phyloP scores from a whole-genome alignment of 2,113 vertebrate species.

The Zosterops japonicus region DNA sequence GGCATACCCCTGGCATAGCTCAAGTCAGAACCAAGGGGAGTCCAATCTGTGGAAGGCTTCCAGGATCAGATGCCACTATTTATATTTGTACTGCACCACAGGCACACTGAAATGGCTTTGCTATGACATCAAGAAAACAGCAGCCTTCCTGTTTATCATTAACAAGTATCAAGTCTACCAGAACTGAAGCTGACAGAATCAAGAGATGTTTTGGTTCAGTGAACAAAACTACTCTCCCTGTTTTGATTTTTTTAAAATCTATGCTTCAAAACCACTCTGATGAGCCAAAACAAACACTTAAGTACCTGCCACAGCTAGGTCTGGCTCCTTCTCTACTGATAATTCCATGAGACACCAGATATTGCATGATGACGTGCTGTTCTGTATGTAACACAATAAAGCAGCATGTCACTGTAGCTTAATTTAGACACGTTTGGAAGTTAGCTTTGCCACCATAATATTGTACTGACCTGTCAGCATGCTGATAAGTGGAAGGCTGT shows the following conservation, averaged over 20 bases:
- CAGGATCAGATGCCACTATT: neutral
- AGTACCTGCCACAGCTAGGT: neutral
- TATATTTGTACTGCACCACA: neutral
- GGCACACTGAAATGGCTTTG: neutral
- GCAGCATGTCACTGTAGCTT: neutral
- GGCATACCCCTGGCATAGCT: neutral
- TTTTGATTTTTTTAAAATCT: neutral
- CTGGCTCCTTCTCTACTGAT: neutral
- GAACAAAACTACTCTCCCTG: neutral
- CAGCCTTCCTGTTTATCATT: neutral
- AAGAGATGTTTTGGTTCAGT: neutral
- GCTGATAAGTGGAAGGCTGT: constrained; percentile 86
- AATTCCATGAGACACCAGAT: neutral
- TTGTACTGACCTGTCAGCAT: constrained; percentile 87
- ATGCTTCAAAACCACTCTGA: neutral
- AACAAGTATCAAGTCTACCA: neutral
- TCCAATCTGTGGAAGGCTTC: neutral
- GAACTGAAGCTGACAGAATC: neutral
- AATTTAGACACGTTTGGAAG: neutral
- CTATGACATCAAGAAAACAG: neutral
- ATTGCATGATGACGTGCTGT: neutral
- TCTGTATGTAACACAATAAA: neutral
- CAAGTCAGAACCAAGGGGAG: neutral
- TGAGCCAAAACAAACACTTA: neutral
- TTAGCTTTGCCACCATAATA: neutral